phyloP scores from a whole-genome alignment of 2,888 invertebrate species.

The Leptopilina drosophilae region DNA sequence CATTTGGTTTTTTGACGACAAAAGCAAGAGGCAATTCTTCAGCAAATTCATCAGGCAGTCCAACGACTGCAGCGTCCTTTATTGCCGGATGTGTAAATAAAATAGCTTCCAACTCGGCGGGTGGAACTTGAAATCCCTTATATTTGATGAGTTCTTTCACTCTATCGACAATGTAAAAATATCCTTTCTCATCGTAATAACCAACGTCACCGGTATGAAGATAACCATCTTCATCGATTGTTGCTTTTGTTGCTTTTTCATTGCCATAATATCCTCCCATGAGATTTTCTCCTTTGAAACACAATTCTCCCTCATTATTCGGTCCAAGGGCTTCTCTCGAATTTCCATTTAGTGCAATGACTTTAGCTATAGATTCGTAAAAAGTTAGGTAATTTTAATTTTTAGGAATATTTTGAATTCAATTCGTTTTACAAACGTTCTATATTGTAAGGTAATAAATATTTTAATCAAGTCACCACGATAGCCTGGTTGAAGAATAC shows the following conservation, averaged over 20 bases:
- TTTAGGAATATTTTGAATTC: not conserved
- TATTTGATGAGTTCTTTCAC: slow-evolving; percentile 94
- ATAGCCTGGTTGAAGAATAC: slow-evolving; percentile 81
- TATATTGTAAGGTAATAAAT: not conserved
- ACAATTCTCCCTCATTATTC: slow-evolving; percentile 87
- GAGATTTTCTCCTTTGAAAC: slow-evolving; percentile 87
- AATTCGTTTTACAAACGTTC: not conserved
- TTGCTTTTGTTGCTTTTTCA: slow-evolving; percentile 81
- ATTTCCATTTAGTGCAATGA: slow-evolving; percentile 57
- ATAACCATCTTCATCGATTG: slow-evolving; percentile 85
- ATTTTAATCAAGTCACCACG: slow-evolving; percentile 75
- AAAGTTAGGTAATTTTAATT: not conserved
- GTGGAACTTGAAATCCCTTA: slow-evolving; percentile 91
- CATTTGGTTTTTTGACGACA: slow-evolving; percentile 82
- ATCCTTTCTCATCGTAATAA: slow-evolving; percentile 87
- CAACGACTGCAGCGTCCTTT: slow-evolving; percentile 89
- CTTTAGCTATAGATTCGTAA: slow-evolving; percentile 48
- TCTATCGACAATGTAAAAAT: slow-evolving; percentile 90
- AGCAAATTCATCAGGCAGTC: slow-evolving; percentile 84
- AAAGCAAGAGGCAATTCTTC: slow-evolving; percentile 89
- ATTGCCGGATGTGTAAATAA: slow-evolving; percentile 85
- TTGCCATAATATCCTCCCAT: slow-evolving; percentile 93
- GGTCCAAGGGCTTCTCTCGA: slow-evolving; percentile 79
- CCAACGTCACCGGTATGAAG: slow-evolving; percentile 89
- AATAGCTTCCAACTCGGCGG: slow-evolving; percentile 91